Base-by-base conservation (phyloP, 2,888 invertebrate genomes). In the Rugalucina vietnamica region DNA sequence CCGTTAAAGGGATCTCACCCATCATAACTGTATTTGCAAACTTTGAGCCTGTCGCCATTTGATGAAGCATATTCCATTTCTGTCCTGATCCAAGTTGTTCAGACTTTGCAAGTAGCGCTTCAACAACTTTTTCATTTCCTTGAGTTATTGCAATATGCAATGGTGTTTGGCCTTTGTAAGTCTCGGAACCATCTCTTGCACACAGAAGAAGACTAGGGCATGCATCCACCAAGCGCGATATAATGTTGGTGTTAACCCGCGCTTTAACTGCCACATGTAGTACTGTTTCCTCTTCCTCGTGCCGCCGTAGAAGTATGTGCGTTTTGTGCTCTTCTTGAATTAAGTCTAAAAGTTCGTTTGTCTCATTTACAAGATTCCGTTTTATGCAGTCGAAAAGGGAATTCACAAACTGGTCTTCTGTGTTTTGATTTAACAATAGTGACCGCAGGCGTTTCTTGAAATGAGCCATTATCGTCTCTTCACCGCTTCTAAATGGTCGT, bases 21-120 rank as follows among this genome's bases (percentile, higher is more conserved):
- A 90, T 85, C 90, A 91, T 89, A 8, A 90, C 90, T 0, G 90
- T 91, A 81, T 88, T 88, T 12, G 71, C 72, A 77, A 91, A 91
- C 18, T 81, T 71, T 10, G 84, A 60, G 0, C 91, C 91, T 2
- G 86, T 87, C 0, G 91, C 91, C 21, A 18, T 65, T 34, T 65
- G 65, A 32, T 65, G 34, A 34, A 65, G 65, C 8, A 65, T 14
- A 10, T 1, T 10, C 37, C 74, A 49, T 18, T 60, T 81, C 43
- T 50, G 34, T 32, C 49, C 70, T 5, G 54, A 54, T 24, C 70
- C 71, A 14, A 39, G 32, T 1, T 65, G 50, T 14, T 82, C 79
- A 37, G 72, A 50, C 14, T 80, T 70, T 21, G 29, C 21, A 21
- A 90, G 43, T n/a, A 89, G 37, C 1, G n/a, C 29, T 21, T 79